phyloP scores from a whole-genome alignment of 2,888 invertebrate species.

The Smittia aterrima region DNA sequence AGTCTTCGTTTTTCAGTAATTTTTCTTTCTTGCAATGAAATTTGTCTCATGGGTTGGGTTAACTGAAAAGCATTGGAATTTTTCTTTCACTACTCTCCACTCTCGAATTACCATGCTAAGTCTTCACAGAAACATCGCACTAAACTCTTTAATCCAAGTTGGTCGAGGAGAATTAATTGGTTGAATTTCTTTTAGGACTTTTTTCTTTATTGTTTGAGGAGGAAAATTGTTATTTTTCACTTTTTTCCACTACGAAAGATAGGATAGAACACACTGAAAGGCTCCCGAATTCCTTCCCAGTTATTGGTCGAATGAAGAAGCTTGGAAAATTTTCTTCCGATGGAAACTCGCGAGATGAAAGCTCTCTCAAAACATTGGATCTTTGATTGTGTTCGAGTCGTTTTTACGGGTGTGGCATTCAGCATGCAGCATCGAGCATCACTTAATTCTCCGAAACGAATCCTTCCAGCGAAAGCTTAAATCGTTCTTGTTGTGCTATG shows the following conservation, averaged over 20 bases:
- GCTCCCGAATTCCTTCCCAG: conserved; percentile 15
- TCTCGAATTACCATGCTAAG: background rate
- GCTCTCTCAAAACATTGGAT: background rate
- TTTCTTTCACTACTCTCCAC: background rate
- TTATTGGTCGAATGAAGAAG: conserved; percentile 20
- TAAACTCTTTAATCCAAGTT: background rate
- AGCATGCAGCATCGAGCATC: background rate
- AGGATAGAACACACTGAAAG: conserved; percentile 29
- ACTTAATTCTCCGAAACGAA: background rate
- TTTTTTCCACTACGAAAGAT: conserved; percentile 29
- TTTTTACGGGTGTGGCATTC: background rate
- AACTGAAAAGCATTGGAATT: conserved; percentile 13
- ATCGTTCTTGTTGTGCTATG: background rate
- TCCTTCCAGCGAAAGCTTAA: background rate
- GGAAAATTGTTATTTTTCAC: background rate
- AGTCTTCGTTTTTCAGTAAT: background rate
- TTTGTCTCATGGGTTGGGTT: conserved; percentile 36
- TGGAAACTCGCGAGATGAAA: background rate
- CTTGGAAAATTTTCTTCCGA: background rate
- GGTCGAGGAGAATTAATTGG: background rate
- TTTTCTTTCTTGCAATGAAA: background rate
- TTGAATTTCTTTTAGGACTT: background rate
- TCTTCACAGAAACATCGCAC: background rate
- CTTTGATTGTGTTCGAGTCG: background rate
- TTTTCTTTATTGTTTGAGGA: background rate